These are phyloP conservation scores for Phylloscopus trochiloides DNA, from an alignment of 2,113 vertebrate species.

Conservation along the genomic window DNA sequence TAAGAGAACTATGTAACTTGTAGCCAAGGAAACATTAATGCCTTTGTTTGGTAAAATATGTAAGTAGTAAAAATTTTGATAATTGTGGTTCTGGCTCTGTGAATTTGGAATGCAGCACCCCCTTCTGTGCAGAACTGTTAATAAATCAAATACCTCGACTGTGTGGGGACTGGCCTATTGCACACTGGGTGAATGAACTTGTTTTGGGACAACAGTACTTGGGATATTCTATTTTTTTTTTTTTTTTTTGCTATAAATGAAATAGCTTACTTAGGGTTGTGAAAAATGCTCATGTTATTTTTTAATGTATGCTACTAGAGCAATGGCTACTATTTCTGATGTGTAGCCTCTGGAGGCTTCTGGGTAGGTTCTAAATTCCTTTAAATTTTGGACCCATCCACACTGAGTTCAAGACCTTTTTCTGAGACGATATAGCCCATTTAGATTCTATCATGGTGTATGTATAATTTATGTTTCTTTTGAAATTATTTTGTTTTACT, in stretches of 20 bases:
- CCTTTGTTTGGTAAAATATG: neutral
- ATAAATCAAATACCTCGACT: neutral
- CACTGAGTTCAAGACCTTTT: neutral
- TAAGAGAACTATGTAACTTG: neutral
- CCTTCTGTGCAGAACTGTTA: neutral
- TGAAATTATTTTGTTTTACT: neutral
- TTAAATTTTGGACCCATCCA: neutral
- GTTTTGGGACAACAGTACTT: neutral
- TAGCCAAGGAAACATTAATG: neutral
- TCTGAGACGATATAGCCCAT: neutral
- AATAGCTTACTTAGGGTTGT: neutral
- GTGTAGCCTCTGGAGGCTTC: neutral
- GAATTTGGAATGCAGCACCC: neutral
- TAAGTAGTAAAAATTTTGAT: neutral
- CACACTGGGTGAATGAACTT: neutral
- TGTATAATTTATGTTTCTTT: neutral
- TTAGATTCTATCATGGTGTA: neutral
- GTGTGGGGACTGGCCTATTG: neutral
- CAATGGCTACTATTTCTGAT: neutral
- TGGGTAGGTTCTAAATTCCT: neutral
- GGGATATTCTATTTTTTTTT: neutral
- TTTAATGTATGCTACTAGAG: neutral
- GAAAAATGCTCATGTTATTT: neutral
- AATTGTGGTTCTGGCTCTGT: neutral
- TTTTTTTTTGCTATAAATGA: neutral